Evolutionary conservation across 2,113 vertebrate genomes (phyloP).

Genomic region (Aythya baeri): DNA sequence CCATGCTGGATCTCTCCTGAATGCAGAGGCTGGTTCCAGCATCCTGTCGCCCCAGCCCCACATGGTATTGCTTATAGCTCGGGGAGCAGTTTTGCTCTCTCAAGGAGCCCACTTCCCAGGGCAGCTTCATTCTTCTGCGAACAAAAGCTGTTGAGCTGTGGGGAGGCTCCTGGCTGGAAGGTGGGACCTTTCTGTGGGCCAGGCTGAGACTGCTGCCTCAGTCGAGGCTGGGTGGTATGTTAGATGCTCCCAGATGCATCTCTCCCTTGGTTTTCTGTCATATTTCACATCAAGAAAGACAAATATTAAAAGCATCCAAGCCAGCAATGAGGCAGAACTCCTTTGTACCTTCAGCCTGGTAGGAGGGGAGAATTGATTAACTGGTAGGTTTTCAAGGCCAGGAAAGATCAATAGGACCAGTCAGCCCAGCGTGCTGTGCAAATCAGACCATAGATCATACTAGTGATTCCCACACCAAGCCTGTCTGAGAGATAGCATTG

Average conservation of each 20-base stretch:
- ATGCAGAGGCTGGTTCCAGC: background rate
- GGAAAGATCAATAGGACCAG: background rate
- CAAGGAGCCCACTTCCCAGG: background rate
- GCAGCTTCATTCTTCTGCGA: constrained; percentile 19
- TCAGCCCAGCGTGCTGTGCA: background rate
- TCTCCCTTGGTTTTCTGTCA: background rate
- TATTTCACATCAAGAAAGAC: background rate
- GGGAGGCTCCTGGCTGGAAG: constrained; percentile 30
- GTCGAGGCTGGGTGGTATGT: background rate
- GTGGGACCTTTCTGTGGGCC: background rate
- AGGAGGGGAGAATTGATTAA: background rate
- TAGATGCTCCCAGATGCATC: background rate
- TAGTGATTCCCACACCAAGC: background rate
- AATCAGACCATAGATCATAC: background rate
- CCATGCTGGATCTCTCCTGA: background rate
- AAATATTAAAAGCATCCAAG: background rate
- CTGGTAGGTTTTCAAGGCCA: background rate
- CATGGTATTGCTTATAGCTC: constrained; percentile 2
- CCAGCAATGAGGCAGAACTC: background rate
- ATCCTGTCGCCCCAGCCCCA: background rate
- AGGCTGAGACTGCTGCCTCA: background rate
- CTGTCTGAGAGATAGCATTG: background rate
- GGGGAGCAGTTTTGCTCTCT: background rate
- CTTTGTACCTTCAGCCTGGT: background rate
- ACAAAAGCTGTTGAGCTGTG: background rate